Percentiles rank a stretch among this genome's conserved stretches.
phyloP scores from a whole-genome alignment of 2,113 vertebrate genomes.

The Pogona vitticeps region DNA sequence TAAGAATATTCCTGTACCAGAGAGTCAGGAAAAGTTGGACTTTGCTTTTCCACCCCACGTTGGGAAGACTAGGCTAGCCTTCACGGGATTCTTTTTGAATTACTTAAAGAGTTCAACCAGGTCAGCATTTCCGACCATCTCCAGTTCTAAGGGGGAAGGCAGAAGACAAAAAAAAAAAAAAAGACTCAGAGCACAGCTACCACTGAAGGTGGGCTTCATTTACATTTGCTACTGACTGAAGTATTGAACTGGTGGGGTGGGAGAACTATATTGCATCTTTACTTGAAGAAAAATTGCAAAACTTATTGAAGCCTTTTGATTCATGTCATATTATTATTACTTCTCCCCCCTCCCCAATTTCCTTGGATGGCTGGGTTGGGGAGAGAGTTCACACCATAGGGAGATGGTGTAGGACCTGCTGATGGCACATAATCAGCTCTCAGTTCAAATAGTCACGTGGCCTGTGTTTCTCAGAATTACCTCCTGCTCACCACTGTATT shows the following conservation, averaged over 20 bases:
- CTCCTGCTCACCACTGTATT: conserved; percentile 68
- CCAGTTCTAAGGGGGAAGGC: not conserved
- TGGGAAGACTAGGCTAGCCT: conserved; percentile 24
- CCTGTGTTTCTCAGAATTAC: conserved; percentile 68
- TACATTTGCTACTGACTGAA: conserved; percentile 57
- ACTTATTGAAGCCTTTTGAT: conserved; percentile 22
- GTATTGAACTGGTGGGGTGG: conserved; percentile 18
- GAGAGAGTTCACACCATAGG: not conserved
- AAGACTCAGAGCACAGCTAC: conserved; percentile 52
- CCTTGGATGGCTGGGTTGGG: conserved; percentile 12
- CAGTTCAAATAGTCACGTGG: conserved; percentile 46
- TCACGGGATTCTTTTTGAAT: not conserved
- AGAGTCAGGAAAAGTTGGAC: conserved; percentile 43
- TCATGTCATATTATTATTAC: not conserved
- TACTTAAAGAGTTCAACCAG: conserved; percentile 25
- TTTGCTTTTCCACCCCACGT: not conserved
- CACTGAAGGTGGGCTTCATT: conserved; percentile 47
- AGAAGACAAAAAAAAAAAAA: not conserved
- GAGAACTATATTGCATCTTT: conserved; percentile 51
- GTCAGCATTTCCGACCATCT: not conserved
- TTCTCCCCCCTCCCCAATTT: not conserved
- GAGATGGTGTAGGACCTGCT: not conserved
- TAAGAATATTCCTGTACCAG: conserved; percentile 24
- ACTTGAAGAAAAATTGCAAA: conserved; percentile 61
- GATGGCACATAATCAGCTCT: not conserved